Conservation (phyloP, 2,888 invertebrate species). For the Pelosia muscerda region DNA sequence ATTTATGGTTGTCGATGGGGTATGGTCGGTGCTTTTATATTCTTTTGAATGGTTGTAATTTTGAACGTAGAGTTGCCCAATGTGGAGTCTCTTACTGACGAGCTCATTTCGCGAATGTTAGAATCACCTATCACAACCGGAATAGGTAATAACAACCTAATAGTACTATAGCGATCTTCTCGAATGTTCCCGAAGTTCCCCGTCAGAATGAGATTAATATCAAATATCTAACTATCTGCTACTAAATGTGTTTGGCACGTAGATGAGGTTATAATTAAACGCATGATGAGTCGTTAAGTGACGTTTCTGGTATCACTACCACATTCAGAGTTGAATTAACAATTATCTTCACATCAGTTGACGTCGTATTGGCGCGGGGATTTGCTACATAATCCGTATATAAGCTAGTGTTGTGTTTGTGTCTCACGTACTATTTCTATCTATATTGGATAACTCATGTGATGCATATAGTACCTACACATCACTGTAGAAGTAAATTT, state of each 20-base stretch:
- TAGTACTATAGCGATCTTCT: neutral
- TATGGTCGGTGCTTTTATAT: too few species aligned
- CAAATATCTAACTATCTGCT: neutral
- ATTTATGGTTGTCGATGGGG: too few species aligned
- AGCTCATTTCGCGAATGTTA: too few species aligned
- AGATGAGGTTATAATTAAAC: too few species aligned
- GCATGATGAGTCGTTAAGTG: neutral
- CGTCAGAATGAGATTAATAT: neutral
- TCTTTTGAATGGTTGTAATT: too few species aligned
- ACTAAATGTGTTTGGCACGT: neutral
- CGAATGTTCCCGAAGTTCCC: neutral
- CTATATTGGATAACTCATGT: neutral
- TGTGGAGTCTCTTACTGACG: too few species aligned
- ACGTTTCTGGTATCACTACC: neutral
- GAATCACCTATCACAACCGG: too few species aligned
- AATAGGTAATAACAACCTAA: too few species aligned
- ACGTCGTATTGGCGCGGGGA: neutral
- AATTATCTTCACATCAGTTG: neutral
- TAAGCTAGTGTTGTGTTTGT: constrained; percentile 1
- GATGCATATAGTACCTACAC: neutral
- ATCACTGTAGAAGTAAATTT: neutral
- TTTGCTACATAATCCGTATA: constrained; percentile 1
- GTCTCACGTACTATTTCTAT: neutral
- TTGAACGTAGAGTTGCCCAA: too few species aligned
- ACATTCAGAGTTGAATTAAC: neutral